Evolutionary conservation across 2,797 vertebrate genomes (phyloP).

Genomic region (Vespertilio murinus): DNA sequence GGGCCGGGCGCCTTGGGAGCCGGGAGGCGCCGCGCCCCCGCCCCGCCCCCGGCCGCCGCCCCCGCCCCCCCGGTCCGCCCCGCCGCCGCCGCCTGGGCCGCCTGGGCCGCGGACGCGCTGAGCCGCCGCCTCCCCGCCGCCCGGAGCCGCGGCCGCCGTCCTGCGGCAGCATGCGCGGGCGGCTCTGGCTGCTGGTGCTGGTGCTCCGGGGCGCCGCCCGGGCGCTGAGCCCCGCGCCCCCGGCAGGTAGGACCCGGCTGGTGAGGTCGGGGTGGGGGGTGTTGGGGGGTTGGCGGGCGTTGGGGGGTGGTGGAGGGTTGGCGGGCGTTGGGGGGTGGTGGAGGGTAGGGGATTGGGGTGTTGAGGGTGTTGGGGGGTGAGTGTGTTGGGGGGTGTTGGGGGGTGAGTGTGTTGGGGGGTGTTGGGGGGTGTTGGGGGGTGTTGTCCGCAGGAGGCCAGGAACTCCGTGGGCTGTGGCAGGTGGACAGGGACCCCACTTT

Average conservation of each 20-base stretch:
- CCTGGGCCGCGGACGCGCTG: neutral
- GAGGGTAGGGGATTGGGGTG: no score
- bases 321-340: neutral
- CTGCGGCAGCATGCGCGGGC: conserved; percentile 64
- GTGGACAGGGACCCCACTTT: neutral
- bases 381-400: neutral
- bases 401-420: neutral
- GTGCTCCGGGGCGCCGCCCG: conserved; percentile 68
- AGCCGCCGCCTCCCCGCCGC: neutral
- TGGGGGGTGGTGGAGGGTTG: neutral
- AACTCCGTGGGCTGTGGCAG: neutral
- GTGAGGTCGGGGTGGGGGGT: neutral
- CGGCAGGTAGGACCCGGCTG: conserved; percentile 75
- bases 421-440: no score
- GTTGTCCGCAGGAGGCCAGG: neutral
- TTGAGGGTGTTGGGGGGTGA: neutral
- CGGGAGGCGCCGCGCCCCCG: conserved; percentile 29
- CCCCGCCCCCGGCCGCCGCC: neutral
- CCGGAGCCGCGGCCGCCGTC: neutral
- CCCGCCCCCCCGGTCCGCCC: neutral
- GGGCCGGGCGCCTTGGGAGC: neutral
- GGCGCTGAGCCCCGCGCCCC: conserved; percentile 45
- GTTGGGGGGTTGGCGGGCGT: no score
- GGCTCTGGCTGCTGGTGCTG: conserved; percentile 70
- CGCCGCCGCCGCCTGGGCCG: neutral